These are phyloP conservation scores for Drosophila erecta DNA, from an alignment of 1,140 invertebrate species.

Conservation along the genomic window DNA sequence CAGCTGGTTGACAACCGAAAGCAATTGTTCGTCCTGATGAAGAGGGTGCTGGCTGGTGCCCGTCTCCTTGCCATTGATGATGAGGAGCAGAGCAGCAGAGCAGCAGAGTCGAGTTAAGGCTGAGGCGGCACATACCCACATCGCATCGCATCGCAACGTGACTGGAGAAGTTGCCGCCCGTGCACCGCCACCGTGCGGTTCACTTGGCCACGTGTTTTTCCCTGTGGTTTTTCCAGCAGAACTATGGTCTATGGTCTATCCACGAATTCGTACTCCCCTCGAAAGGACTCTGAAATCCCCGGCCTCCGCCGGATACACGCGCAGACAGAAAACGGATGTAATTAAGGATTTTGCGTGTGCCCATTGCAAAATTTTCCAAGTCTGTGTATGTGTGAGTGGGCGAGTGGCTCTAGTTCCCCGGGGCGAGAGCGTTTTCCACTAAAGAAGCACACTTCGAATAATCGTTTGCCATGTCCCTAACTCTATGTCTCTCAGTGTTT, in stretches of 20 bases:
- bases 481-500: constrained; percentile 38
- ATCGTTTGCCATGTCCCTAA: constrained; percentile 33
- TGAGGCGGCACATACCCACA: constrained; percentile 27
- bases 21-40: constrained; percentile 62
- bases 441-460: constrained; percentile 38
- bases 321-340: constrained; percentile 73
- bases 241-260: constrained; percentile 24
- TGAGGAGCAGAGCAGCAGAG: constrained; percentile 9
- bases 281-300: constrained; percentile 28
- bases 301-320: constrained; percentile 66
- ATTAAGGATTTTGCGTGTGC: constrained; percentile 79
- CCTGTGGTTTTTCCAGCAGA: constrained; percentile 63
- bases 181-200: constrained; percentile 68
- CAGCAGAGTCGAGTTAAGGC: neutral
- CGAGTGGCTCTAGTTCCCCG: constrained; percentile 3
- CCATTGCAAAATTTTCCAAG: constrained; percentile 57
- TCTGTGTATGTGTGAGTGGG: constrained; percentile 4
- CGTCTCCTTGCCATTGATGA: constrained; percentile 23
- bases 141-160: constrained; percentile 58
- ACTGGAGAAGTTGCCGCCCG: constrained; percentile 57
- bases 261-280: neutral
- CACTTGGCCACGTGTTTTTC: constrained; percentile 72
- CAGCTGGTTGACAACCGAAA: constrained; percentile 75
- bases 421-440: constrained; percentile 44
- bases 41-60: constrained; percentile 19